Percentiles rank a stretch among this genome's conserved stretches.
Evolutionary conservation across 2,113 vertebrate genomes (phyloP).

Genomic region (Engystomops pustulosus): DNA sequence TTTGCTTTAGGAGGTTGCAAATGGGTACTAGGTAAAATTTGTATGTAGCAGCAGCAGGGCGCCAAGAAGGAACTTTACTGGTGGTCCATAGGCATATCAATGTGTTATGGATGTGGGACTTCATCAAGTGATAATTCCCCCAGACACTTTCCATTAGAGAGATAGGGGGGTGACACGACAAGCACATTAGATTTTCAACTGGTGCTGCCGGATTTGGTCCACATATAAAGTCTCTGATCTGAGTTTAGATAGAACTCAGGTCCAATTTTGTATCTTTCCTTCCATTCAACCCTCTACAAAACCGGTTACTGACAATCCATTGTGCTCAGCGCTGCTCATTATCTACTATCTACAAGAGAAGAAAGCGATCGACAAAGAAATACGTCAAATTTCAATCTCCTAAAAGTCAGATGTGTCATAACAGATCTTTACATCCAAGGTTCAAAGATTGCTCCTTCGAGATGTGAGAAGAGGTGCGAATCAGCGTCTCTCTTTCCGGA

Average conservation of each 20-base stretch:
- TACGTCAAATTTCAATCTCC: not conserved
- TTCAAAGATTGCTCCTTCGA: slow-evolving; percentile 13
- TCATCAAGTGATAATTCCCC: too few species aligned
- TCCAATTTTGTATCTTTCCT: not conserved
- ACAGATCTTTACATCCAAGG: not conserved
- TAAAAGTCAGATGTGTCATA: slow-evolving; percentile 17
- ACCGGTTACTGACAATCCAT: not conserved
- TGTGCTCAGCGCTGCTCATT: not conserved
- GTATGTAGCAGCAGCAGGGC: too few species aligned
- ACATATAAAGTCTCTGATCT: too few species aligned
- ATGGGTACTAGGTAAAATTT: too few species aligned
- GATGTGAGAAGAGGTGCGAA: not conserved
- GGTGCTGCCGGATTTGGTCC: too few species aligned
- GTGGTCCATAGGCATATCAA: too few species aligned
- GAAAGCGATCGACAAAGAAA: not conserved
- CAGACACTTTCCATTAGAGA: too few species aligned
- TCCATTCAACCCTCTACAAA: not conserved
- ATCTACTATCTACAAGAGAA: not conserved
- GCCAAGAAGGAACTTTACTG: too few species aligned
- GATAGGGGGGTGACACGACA: too few species aligned
- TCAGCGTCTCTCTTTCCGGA: not conserved
- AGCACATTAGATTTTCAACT: too few species aligned
- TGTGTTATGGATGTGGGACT: too few species aligned
- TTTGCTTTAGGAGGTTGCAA: too few species aligned
- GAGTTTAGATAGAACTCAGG: not conserved